Evolutionary conservation across 2,113 vertebrate genomes (phyloP), one percentile per base, ranked within the genome.

Genomic region (Myxocyprinus asiaticus): DNA sequence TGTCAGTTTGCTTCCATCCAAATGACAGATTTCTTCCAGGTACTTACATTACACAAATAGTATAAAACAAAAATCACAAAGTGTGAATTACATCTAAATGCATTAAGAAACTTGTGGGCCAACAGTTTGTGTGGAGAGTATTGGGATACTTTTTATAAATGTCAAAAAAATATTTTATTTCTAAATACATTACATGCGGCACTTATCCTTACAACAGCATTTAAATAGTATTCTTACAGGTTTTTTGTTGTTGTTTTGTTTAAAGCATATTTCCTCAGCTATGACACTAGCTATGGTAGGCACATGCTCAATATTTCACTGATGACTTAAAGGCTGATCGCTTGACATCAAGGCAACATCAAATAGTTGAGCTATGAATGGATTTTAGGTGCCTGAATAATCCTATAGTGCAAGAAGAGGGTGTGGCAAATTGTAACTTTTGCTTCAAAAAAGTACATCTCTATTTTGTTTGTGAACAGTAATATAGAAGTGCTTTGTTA

Each of bases 41-140:
- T 76, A 64, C 55, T 79, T 84, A 81, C 76, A 81, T 84, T 86
- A 84, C 73, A 82, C 73, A 86, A 82, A 84, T 3, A 62, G 59
- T 80, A 84, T 80, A 80, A 84, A 84, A 86, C 67, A 75, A 83
- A n/a, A 79, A 82, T 69, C 58, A 78, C 73, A 81, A 73, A 77
- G 22, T 33, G 22, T 33, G 22, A 33, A 33, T 33, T 1, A 33
- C 22, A 33, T 33, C 22, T 33, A 1, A 75, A 53, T 67, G 74
- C 74, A 63, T 33, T 73, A 77, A 66, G 78, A 81, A 77, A 79
- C n/a, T 1, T 11, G 45, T 65, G 77, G 76, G 76, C 9, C 22
- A 14, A 43, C 7, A 42, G 80, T 78, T 76, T 69, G 58, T 77
- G 63, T 69, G 59, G 44, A 78, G n/a, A 80, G 61, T 43, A 33